Evolutionary conservation across 2,888 invertebrate genomes (phyloP).

Genomic region (Mactromeris polynyma): DNA sequence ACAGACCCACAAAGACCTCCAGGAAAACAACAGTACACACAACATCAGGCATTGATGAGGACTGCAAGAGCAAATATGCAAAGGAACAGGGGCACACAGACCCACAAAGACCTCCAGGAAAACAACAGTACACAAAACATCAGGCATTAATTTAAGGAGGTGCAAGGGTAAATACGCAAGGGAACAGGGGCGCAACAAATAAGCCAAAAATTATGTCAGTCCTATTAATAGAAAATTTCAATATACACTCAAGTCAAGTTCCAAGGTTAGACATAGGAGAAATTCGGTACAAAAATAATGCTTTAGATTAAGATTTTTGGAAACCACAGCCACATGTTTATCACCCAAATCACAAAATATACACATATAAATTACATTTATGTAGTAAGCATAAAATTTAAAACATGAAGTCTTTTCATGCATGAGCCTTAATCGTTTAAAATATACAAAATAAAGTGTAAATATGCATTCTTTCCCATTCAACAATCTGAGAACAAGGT

Average conservation of each 20-base stretch:
- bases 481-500: not conserved
- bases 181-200: too few species aligned
- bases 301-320: not conserved
- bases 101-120: too few species aligned
- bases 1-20: too few species aligned
- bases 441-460: not conserved
- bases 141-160: too few species aligned
- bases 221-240: not conserved
- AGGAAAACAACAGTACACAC: too few species aligned
- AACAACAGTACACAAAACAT: too few species aligned
- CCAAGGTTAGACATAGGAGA: not conserved
- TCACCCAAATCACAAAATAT: not conserved
- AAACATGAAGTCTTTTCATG: not conserved
- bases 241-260: not conserved
- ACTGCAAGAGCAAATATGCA: too few species aligned
- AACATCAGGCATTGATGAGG: too few species aligned
- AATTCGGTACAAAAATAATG: not conserved
- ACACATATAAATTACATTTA: not conserved
- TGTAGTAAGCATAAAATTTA: not conserved
- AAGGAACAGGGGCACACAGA: too few species aligned
- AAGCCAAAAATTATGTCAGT: too few species aligned
- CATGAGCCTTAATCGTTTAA: conserved; percentile 8
- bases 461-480: not conserved
- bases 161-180: too few species aligned
- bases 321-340: conserved; percentile 8